These are phyloP conservation scores for Triplophysa bombifrons DNA, from an alignment of 2,797 vertebrate genomes.

Conservation along the genomic window DNA sequence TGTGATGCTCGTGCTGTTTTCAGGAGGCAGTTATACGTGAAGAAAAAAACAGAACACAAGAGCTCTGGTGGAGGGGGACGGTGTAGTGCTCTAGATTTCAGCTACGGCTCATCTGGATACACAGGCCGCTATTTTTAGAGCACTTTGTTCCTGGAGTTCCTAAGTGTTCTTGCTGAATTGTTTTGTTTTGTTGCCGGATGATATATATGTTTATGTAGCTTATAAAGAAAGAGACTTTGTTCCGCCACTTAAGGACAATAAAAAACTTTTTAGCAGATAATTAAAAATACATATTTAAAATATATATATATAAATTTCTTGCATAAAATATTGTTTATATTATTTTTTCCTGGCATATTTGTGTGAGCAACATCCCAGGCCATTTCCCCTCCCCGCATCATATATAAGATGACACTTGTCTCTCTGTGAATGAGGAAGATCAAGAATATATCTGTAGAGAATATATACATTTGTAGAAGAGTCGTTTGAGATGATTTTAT, in stretches of 20 bases:
- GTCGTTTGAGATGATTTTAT: constrained; percentile 4
- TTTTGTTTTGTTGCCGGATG: not conserved
- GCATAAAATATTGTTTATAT: no score
- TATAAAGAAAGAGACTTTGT: not conserved
- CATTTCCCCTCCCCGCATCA: no score
- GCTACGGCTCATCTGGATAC: constrained; percentile 69
- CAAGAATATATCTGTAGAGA: no score
- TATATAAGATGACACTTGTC: no score
- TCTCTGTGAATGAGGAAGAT: no score
- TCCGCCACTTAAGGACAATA: not conserved
- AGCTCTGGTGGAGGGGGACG: constrained; percentile 57
- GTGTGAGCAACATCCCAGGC: no score
- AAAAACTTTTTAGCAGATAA: no score
- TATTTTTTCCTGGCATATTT: no score
- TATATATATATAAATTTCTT: no score
- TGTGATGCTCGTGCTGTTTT: constrained; percentile 26
- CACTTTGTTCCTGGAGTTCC: constrained; percentile 64
- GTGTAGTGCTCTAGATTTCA: constrained; percentile 77
- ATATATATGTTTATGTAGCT: constrained; percentile 11
- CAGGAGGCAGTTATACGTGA: not conserved
- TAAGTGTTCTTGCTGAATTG: not conserved
- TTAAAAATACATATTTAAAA: no score
- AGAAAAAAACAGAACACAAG: constrained; percentile 18
- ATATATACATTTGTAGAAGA: no score
- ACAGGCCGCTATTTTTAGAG: constrained; percentile 74